Evolutionary conservation across 1,140 invertebrate species (phyloP).

Genomic region (Heliothis subflexa): DNA sequence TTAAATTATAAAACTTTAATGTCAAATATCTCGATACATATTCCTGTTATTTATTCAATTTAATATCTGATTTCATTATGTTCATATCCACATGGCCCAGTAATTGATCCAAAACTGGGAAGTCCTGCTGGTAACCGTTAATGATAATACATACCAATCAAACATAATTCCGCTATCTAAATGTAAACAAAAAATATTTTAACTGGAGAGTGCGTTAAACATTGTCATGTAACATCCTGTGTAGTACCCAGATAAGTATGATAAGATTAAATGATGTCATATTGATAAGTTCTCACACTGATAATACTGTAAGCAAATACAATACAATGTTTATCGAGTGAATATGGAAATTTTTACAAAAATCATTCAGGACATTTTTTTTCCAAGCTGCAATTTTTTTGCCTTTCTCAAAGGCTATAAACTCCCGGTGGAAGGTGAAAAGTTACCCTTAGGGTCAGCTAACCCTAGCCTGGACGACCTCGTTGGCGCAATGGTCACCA

Average conservation of each 20-base stretch:
- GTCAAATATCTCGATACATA: no score
- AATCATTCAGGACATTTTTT: background rate
- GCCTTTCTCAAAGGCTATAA: no score
- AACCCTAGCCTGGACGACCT: no score
- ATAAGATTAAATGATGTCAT: constrained; percentile 51
- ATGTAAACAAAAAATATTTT: constrained; percentile 33
- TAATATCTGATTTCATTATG: no score
- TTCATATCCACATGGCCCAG: background rate
- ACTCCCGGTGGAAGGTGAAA: no score
- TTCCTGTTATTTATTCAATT: no score
- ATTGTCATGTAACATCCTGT: constrained; percentile 38
- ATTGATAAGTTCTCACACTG: constrained; percentile 47
- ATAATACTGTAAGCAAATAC: constrained; percentile 34
- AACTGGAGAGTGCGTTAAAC: background rate
- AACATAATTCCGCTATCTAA: constrained; percentile 1
- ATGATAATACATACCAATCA: background rate
- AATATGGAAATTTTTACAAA: constrained; percentile 15
- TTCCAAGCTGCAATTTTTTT: background rate
- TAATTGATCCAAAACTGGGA: background rate
- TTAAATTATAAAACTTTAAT: no score
- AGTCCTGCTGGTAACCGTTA: background rate
- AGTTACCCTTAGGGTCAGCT: no score
- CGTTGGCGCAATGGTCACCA: no score
- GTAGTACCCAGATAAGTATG: constrained; percentile 20
- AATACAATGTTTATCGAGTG: constrained; percentile 37